These are phyloP conservation scores for Drosophila sp. DNA, from an alignment of 1,140 invertebrate genomes.

Conservation along the genomic window DNA sequence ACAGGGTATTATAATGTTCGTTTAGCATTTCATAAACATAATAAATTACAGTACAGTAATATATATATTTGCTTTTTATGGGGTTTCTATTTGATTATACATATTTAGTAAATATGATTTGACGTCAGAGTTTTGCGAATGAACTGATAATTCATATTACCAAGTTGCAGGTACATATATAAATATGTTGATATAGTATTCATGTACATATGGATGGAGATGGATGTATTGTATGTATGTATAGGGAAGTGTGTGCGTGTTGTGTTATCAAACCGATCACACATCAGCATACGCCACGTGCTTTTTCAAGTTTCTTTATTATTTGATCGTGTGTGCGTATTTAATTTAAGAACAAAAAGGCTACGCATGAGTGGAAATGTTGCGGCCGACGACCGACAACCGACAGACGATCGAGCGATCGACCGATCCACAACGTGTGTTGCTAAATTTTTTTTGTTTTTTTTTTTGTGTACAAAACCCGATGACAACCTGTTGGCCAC, in stretches of 20 bases:
- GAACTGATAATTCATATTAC: constrained; percentile 11
- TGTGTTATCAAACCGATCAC: constrained; percentile 3
- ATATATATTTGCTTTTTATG: not conserved
- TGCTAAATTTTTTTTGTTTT: constrained; percentile 9
- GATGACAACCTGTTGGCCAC: constrained; percentile 12
- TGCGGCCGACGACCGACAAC: constrained; percentile 16
- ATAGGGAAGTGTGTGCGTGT: not conserved
- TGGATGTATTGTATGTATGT: not conserved
- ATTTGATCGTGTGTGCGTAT: constrained; percentile 21
- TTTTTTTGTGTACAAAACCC: constrained; percentile 8
- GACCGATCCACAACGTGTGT: constrained; percentile 4
- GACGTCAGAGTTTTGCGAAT: constrained; percentile 2
- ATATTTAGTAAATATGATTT: not conserved
- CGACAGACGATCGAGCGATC: not conserved
- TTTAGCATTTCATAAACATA: no score
- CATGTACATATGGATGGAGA: no score
- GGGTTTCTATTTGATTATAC: not conserved
- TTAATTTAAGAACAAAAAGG: constrained; percentile 27
- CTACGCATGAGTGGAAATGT: constrained; percentile 44
- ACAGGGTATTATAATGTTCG: no score
- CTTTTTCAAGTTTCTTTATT: constrained; percentile 27
- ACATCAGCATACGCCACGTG: constrained; percentile 48
- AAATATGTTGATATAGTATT: not conserved
- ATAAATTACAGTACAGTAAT: no score
- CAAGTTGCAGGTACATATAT: constrained; percentile 1